phyloP scores from a whole-genome alignment of 2,797 vertebrate genomes.

The Chaetophractus vellerosus region DNA sequence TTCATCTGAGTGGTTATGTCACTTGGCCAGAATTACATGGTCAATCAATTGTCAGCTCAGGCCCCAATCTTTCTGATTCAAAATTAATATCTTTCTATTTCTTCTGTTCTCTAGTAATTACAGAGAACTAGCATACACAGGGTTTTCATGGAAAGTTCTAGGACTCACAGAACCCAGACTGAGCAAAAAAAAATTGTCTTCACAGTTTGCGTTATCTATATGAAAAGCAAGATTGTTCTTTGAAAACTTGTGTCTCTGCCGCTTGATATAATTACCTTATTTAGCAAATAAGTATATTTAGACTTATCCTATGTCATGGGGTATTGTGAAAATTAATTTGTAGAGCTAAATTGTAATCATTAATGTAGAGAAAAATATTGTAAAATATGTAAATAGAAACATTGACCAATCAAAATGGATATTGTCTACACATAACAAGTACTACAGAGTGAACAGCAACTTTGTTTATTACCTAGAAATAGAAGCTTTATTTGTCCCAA shows the following conservation, averaged over 20 bases:
- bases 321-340: conserved; percentile 33
- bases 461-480: background rate
- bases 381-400: background rate
- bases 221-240: conserved; percentile 1
- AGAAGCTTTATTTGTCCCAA: background rate
- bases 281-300: background rate
- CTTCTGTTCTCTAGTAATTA: background rate
- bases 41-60: conserved; percentile 41
- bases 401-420: background rate
- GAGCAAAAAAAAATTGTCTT: background rate
- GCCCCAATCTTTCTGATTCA: background rate
- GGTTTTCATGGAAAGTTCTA: background rate
- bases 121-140: background rate
- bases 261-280: background rate
- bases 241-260: background rate
- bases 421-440: background rate
- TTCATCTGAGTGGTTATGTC: background rate
- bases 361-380: background rate
- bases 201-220: background rate
- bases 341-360: background rate
- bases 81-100: background rate
- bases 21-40: conserved; percentile 7
- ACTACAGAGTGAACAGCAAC: background rate
- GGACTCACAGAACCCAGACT: background rate
- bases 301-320: background rate